Base-by-base conservation (phyloP, 35 echinoderm and acorn worm species). In the Apostichopus japonicus region DNA sequence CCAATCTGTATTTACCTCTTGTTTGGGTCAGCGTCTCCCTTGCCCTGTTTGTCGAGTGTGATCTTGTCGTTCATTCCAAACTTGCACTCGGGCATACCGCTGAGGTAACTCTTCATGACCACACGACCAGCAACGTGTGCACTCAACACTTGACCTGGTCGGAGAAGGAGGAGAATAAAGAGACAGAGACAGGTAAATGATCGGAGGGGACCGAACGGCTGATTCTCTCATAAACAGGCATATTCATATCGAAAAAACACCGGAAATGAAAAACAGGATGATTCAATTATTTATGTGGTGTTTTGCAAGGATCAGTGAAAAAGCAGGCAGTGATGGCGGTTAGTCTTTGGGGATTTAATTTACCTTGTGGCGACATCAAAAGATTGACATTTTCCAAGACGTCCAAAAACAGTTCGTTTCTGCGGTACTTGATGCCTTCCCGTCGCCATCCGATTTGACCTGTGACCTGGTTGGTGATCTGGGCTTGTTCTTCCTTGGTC, bases 11-110 rank as follows among this genome's bases (percentile, higher is more conserved):
- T 78, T 86, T 78, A 99, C 97, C 91, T 96, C 54, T 99, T 99
- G 25, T 92, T 92, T 86, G 94, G 90, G 62, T 98, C 96, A 57
- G 80, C 80, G 8, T 98, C 96, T 86, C 94, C 95, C 78, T 99
- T 99, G 80, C 97, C 97, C 79, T 99, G 97, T 57, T 93, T 96
- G 57, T 99, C 97, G 4, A 99, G 93, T 3, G 95, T 99, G 10
- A 99, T 92, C 91, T 99, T 99, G 65, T 99, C 97, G 76, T 99
- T 99, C 97, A 99, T 99, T 24, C 97, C 97, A 96, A 99, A 99
- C 92, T 99, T 99, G 79, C 97, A 99, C 80, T 99, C 97, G 5
- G 97, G 97, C 97, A 99, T 99, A 1, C 97, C 97, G 89, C 97
- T 99, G 1, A 99, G 93, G 57, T 99, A 99, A 65, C 97, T 99